Conservation (phyloP, 2,113 vertebrate genomes). For the Uropsilus gracilis region DNA sequence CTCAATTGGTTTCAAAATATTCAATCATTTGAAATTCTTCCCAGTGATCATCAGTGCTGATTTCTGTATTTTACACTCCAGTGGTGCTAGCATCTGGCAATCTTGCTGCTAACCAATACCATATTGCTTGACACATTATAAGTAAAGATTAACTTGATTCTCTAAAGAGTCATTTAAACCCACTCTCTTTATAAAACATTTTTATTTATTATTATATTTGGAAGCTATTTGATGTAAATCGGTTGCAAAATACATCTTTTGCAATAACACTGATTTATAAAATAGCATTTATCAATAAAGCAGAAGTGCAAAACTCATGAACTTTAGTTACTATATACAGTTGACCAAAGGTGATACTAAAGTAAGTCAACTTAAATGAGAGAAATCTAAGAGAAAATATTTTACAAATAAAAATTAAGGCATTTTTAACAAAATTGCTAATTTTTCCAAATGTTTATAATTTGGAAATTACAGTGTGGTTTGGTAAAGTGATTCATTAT, state of each 20-base stretch:
- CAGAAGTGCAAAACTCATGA: neutral
- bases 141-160: conserved; percentile 75
- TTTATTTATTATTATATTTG: conserved; percentile 50
- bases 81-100: conserved; percentile 26
- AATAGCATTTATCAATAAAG: conserved; percentile 38
- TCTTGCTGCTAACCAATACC: neutral
- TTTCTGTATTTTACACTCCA: conserved; percentile 43
- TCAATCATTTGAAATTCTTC: conserved; percentile 39
- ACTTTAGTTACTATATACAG: neutral
- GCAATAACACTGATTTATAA: neutral
- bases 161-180: conserved; percentile 41
- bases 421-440: neutral
- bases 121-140: conserved; percentile 61
- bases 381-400: neutral
- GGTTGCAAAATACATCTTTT: neutral
- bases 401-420: too few relatives aligned
- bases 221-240: conserved; percentile 62
- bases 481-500: neutral
- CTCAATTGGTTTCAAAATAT: neutral
- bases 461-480: neutral
- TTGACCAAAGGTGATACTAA: neutral
- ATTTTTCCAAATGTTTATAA: neutral
- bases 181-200: conserved; percentile 35
- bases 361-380: neutral
- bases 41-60: neutral